phyloP scores from a whole-genome alignment of 2,113 vertebrate genomes.

The Microtus ochrogaster region DNA sequence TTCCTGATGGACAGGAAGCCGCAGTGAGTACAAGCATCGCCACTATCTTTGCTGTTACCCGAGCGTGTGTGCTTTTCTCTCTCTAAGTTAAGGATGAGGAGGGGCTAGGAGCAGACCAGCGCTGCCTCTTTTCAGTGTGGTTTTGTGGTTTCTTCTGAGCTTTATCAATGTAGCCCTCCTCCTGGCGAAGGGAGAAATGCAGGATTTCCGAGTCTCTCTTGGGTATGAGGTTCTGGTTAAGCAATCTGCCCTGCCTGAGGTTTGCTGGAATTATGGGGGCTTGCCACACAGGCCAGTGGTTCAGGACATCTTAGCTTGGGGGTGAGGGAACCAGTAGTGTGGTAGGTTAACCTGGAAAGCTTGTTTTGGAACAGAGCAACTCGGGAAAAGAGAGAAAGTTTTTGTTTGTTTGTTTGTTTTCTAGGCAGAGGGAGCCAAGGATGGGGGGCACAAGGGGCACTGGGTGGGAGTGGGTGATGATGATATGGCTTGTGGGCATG shows the following conservation, averaged over 20 bases:
- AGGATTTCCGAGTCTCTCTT: not conserved
- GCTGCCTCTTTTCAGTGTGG: not conserved
- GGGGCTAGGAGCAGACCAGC: not conserved
- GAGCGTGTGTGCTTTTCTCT: not conserved
- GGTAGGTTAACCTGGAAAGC: not conserved
- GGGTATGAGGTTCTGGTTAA: no score
- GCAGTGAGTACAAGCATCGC: not conserved
- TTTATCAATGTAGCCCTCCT: not conserved
- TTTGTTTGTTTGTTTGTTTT: not conserved
- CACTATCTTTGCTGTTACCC: not conserved
- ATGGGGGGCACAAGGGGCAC: not conserved
- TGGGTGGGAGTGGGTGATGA: not conserved
- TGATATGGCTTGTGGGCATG: not conserved
- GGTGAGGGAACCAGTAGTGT: not conserved
- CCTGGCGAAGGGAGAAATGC: no score
- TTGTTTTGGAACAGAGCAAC: not conserved
- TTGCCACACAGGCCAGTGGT: not conserved
- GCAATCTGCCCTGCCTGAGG: not conserved
- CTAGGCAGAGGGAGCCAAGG: not conserved
- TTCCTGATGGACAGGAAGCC: accelerated
- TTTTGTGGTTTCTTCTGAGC: not conserved
- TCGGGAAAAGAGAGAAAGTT: not conserved
- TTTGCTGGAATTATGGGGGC: not conserved
- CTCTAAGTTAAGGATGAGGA: not conserved
- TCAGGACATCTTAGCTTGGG: not conserved